Base-by-base conservation (phyloP, 2,888 invertebrate genomes). In the Mythimna vitellina region DNA sequence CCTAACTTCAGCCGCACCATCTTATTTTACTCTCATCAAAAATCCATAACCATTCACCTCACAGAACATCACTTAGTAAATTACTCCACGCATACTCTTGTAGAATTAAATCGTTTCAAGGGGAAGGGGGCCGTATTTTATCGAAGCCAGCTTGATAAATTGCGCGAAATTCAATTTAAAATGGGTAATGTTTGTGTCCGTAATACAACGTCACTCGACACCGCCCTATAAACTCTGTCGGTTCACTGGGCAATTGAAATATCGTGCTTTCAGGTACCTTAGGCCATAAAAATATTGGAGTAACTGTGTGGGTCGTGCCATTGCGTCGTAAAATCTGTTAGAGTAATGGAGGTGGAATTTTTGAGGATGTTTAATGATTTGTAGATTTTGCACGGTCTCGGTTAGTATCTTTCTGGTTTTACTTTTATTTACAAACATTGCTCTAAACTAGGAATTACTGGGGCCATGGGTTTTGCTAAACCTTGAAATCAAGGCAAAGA, bases 181-280 rank as follows among this genome's bases (percentile, higher is more conserved):
- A 95, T 94, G 94, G 95, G 93, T 93, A 94, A 94, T 95, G 93
- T 94, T 95, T 94, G 94, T 93, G 93, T 91, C 93, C 94, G 93
- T 94, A 94, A 94, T 94, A 94, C 93, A 89, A 90, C 90, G 92
- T 94, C 93, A 93, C 93, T 93, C 92, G 89, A 89, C 89, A 89
- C 90, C 82, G 80, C 88, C 91, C 92, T 90, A 94, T 95, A 95
- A 94, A 95, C 93, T 94, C 90, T 91, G 90, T 83, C 92, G 91
- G 91, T 86, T 91, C 92, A 93, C 86, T 93, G 93, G 92, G 89
- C 94, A 94, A 93, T 92, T 93, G 94, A 94, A 93, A 93, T 94
- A 95, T 93, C 85, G 92, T 82, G 86, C 89, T 87, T 88, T 90
- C 89, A 88, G 88, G 89, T 90, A 91, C 90, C 89, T 90, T 85